Evolutionary conservation across 2,797 vertebrate species (phyloP).

Genomic region (Schizopygopsis malacanthus): DNA sequence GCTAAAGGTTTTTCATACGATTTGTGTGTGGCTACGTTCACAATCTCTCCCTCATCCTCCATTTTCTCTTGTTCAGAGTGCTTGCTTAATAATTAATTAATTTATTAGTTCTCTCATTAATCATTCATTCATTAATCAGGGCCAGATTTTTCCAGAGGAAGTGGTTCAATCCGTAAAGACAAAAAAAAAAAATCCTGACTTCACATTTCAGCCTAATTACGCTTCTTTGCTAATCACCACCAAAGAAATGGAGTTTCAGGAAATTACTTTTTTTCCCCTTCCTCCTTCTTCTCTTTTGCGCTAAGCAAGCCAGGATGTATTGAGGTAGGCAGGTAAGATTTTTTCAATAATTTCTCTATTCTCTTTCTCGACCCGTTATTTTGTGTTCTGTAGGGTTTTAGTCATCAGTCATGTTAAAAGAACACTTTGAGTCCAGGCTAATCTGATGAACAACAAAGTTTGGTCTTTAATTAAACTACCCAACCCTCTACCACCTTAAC

Average conservation of each 20-base stretch:
- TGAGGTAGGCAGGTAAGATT: conserved; percentile 73
- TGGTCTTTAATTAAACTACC: conserved; percentile 39
- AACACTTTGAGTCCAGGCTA: conserved; percentile 64
- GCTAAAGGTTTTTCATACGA: background rate
- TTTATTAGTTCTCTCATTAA: conserved; percentile 86
- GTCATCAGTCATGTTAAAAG: conserved; percentile 72
- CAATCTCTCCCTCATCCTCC: conserved; percentile 43
- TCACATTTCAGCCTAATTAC: conserved; percentile 84
- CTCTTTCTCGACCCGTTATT: conserved; percentile 40
- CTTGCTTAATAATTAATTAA: conserved; percentile 86
- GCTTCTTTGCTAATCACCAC: conserved; percentile 81
- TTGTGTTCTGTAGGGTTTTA: conserved; percentile 66
- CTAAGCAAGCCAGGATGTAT: conserved; percentile 76
- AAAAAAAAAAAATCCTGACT: conserved; percentile 78
- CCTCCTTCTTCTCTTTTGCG: conserved; percentile 57
- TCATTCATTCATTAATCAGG: conserved; percentile 86
- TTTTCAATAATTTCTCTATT: conserved; percentile 37
- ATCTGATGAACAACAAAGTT: conserved; percentile 71
- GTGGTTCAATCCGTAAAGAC: conserved; percentile 69
- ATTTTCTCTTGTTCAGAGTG: conserved; percentile 74
- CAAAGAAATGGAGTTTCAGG: conserved; percentile 82
- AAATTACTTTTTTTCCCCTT: conserved; percentile 75
- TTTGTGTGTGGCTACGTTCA: conserved; percentile 7
- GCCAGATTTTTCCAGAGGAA: conserved; percentile 83
- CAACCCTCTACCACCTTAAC: conserved; percentile 12